Evolutionary conservation across 2,888 invertebrate species (phyloP).

Genomic region (Stenolophus ochropezus): DNA sequence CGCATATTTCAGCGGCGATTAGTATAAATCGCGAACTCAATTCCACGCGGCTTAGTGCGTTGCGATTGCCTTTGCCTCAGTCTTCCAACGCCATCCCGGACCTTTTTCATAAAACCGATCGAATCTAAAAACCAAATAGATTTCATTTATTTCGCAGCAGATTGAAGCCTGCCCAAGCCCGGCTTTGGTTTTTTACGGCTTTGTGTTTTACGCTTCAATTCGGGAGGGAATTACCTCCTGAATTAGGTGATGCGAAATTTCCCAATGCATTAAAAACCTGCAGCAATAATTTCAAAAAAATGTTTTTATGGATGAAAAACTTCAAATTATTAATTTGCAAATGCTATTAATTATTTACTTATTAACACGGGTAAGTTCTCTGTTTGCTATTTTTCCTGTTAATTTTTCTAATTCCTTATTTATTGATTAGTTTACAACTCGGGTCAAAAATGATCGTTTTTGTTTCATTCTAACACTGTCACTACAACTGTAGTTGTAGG

Average conservation of each 20-base stretch:
- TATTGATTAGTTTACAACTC: no score
- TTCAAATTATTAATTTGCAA: no score
- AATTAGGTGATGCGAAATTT: not conserved
- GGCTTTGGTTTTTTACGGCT: not conserved
- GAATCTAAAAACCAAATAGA: constrained; percentile 68
- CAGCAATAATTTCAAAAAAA: no score
- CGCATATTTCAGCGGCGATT: constrained; percentile 56
- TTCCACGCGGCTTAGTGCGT: constrained; percentile 65
- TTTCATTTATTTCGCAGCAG: constrained; percentile 67
- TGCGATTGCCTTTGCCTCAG: not conserved
- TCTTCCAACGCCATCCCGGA: constrained; percentile 65
- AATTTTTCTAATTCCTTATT: no score
- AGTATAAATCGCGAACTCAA: constrained; percentile 67
- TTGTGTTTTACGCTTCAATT: not conserved
- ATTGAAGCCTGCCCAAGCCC: constrained; percentile 61
- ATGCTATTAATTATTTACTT: no score
- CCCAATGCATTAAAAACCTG: not conserved
- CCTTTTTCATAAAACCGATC: constrained; percentile 68
- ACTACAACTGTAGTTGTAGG: no score
- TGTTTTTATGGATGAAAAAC: no score
- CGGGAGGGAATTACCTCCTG: not conserved
- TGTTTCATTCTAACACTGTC: no score
- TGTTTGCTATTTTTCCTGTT: no score
- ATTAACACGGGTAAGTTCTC: no score
- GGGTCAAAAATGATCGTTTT: no score